These are phyloP conservation scores for Poecilobothrus nobilitatus DNA, from an alignment of 2,888 invertebrate species.

Conservation along the genomic window DNA sequence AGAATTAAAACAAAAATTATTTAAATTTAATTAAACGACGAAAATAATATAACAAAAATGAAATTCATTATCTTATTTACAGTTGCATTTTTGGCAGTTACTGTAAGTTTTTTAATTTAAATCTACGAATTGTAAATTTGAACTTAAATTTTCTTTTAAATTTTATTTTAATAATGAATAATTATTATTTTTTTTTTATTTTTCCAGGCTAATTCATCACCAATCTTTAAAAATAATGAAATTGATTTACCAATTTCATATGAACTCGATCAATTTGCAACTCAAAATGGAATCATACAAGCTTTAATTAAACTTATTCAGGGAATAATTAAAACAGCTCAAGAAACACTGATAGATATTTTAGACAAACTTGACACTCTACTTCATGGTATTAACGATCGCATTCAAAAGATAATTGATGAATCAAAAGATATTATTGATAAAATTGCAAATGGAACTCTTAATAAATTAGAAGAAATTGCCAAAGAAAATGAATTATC, in stretches of 20 bases:
- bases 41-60: background rate
- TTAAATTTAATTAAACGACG: no score
- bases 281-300: background rate
- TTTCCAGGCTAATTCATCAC: background rate
- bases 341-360: background rate
- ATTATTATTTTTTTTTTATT: background rate
- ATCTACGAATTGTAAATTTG: no score
- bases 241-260: background rate
- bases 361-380: background rate
- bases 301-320: background rate
- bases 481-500: slow-evolving; percentile 8
- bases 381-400: background rate
- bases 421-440: background rate
- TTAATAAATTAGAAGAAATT: slow-evolving; percentile 8
- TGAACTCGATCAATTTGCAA: background rate
- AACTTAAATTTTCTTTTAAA: no score
- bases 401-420: background rate
- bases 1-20: background rate
- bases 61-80: background rate
- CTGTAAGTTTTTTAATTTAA: background rate
- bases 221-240: background rate
- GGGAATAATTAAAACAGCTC: background rate
- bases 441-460: background rate
- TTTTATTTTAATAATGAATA: no score
- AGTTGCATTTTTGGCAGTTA: background rate